Evolutionary conservation across 2,113 vertebrate genomes (phyloP).

Genomic region (Steatornis caripensis): DNA sequence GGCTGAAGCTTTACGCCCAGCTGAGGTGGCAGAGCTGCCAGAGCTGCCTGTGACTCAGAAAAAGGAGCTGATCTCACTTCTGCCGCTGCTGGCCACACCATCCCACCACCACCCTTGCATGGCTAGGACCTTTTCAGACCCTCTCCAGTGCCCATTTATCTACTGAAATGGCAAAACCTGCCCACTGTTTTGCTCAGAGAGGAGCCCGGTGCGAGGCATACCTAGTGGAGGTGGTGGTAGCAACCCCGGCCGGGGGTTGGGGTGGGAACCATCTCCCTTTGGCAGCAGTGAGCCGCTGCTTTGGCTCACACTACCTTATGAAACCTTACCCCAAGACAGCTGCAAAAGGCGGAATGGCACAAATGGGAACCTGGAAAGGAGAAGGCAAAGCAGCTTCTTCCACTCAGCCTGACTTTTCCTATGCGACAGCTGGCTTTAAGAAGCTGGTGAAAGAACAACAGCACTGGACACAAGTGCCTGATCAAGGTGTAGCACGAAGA

Average conservation of each 20-base stretch:
- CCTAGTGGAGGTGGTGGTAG: neutral
- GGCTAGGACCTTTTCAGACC: too few species aligned
- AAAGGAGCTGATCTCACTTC: neutral
- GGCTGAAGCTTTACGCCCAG: neutral
- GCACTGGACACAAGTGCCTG: neutral
- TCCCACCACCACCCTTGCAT: fast-evolving
- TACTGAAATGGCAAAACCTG: neutral
- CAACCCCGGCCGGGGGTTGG: neutral
- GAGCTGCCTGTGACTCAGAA: neutral
- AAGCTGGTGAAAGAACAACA: neutral
- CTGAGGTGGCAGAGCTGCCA: neutral
- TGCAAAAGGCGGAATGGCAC: neutral
- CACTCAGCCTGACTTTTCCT: neutral
- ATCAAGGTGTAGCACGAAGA: neutral
- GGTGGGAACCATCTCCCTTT: neutral
- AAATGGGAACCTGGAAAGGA: neutral
- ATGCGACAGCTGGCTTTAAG: fast-evolving
- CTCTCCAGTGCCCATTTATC: neutral
- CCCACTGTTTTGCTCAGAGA: neutral
- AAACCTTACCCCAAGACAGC: slow-evolving; percentile 35
- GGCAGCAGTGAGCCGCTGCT: neutral
- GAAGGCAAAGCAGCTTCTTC: neutral
- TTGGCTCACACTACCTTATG: neutral
- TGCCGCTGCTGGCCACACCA: neutral
- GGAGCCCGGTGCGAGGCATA: neutral